phyloP scores from a whole-genome alignment of 2,888 invertebrate species.

The Pristionchus arcanus region DNA sequence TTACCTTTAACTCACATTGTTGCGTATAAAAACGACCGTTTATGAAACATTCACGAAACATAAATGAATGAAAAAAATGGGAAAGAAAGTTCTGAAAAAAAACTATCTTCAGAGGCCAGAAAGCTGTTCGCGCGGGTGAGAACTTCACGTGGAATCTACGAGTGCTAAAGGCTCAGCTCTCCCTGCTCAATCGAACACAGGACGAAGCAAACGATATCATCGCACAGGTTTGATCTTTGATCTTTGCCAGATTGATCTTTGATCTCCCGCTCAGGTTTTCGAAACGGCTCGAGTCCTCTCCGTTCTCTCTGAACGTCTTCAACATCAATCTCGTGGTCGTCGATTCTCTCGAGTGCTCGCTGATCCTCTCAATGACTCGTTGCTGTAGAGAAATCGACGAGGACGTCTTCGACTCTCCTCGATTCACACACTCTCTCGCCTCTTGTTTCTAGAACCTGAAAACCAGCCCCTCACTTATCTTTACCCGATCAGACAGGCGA shows the following conservation, averaged over 20 bases:
- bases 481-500: background rate
- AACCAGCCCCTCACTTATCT: background rate
- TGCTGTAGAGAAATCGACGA: constrained; percentile 55
- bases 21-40: background rate
- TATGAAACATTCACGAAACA: background rate
- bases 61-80: constrained; percentile 56
- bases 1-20: background rate
- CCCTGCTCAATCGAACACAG: constrained; percentile 81
- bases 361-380: constrained; percentile 66
- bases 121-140: constrained; percentile 80
- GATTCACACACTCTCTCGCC: background rate
- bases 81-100: constrained; percentile 77
- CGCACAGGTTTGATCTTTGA: constrained; percentile 80
- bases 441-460: background rate
- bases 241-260: constrained; percentile 25
- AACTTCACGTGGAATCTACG: constrained; percentile 83
- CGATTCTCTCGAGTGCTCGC: constrained; percentile 66
- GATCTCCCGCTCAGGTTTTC: constrained; percentile 61
- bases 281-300: constrained; percentile 69
- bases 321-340: constrained; percentile 58
- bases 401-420: background rate
- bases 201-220: constrained; percentile 82
- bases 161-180: constrained; percentile 83
- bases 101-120: constrained; percentile 55
- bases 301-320: constrained; percentile 60